Conservation (phyloP, 2,113 vertebrate genomes). For the Hemiscyllium ocellatum region DNA sequence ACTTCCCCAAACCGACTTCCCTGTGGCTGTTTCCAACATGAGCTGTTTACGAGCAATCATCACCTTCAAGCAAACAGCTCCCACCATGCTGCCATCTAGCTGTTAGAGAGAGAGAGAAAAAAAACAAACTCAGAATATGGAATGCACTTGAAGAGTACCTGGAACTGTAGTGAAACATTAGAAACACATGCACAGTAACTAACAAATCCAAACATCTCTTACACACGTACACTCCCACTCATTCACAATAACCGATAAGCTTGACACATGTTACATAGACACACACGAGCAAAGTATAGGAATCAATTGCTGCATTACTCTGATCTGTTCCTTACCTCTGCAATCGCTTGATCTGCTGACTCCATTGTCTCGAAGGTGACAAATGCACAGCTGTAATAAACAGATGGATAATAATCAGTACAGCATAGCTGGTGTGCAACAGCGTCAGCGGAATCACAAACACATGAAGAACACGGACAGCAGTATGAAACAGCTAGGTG, state of each 20-base stretch:
- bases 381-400: conserved; percentile 71
- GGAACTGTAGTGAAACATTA: neutral
- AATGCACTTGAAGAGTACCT: neutral
- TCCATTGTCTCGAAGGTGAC: conserved; percentile 90
- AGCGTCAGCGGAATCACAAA: neutral
- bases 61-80: conserved; percentile 74
- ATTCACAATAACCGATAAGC: neutral
- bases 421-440: neutral
- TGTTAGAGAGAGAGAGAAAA: conserved; percentile 42
- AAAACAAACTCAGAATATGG: neutral
- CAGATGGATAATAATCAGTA: neutral
- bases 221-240: no score
- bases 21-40: conserved; percentile 77
- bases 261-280: neutral
- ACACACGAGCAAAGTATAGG: neutral
- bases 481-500: neutral
- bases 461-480: neutral
- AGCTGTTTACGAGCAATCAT: conserved; percentile 88
- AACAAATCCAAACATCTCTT: no score
- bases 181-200: no score
- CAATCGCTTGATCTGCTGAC: conserved; percentile 78
- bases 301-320: neutral
- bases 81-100: conserved; percentile 71
- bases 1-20: conserved; percentile 79
- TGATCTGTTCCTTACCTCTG: conserved; percentile 63